phyloP scores from a whole-genome alignment of 2,888 invertebrate species.

The Elmis aenea region DNA sequence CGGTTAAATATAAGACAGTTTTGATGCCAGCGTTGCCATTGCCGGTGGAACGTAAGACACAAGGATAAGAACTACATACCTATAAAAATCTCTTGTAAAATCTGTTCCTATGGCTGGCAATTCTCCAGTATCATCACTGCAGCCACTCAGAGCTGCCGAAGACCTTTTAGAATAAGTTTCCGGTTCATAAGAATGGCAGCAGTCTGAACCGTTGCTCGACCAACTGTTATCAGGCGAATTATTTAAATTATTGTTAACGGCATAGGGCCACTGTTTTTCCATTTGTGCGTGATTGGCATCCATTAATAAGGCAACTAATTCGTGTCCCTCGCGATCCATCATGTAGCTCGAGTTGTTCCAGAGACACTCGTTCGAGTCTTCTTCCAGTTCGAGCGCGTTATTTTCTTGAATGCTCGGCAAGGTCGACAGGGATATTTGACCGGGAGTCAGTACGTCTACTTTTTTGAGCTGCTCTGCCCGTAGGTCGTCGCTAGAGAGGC shows the following conservation, averaged over 20 bases:
- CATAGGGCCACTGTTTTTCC: slow-evolving; percentile 63
- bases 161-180: slow-evolving; percentile 63
- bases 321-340: slow-evolving; percentile 62
- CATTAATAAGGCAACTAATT: slow-evolving; percentile 54
- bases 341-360: slow-evolving; percentile 73
- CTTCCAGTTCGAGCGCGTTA: slow-evolving; percentile 66
- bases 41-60: no score
- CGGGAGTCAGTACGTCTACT: slow-evolving; percentile 51
- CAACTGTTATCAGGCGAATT: slow-evolving; percentile 58
- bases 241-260: slow-evolving; percentile 37
- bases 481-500: slow-evolving; percentile 66
- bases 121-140: slow-evolving; percentile 58
- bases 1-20: not conserved
- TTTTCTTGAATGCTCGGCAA: slow-evolving; percentile 71
- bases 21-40: not conserved
- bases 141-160: slow-evolving; percentile 63
- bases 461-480: slow-evolving; percentile 44
- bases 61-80: slow-evolving; percentile 27
- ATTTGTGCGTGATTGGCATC: slow-evolving; percentile 48
- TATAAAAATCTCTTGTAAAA: slow-evolving; percentile 74
- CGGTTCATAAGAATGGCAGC: slow-evolving; percentile 45
- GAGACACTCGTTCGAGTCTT: slow-evolving; percentile 67
- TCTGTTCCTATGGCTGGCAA: slow-evolving; percentile 65
- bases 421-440: slow-evolving; percentile 59
- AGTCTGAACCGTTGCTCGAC: slow-evolving; percentile 51